Conservation (phyloP, 2,888 invertebrate genomes). For the Microdon myrmicae region DNA sequence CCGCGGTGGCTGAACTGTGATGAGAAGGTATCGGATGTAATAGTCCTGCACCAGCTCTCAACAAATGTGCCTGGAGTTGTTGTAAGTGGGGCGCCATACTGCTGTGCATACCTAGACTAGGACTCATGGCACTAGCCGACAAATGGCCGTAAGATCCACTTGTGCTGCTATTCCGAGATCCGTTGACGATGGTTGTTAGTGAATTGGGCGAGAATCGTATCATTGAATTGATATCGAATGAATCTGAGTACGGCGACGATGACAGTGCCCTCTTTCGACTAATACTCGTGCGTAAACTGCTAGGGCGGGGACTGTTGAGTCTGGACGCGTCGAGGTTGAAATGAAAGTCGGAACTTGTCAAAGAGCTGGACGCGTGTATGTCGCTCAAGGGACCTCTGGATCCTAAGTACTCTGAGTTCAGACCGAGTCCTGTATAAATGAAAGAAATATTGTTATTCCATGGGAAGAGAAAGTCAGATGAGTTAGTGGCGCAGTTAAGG, state of each 20-base stretch:
- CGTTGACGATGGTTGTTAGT: conserved; percentile 81
- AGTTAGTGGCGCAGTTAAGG: too few relatives aligned
- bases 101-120: conserved; percentile 75
- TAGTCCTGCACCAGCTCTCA: conserved; percentile 70
- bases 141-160: conserved; percentile 97
- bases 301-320: conserved; percentile 75
- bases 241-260: conserved; percentile 94
- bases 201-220: conserved; percentile 95
- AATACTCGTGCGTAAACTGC: conserved; percentile 70
- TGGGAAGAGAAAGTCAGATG: too few relatives aligned
- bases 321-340: conserved; percentile 88
- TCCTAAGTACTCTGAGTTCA: conserved; percentile 73
- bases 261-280: conserved; percentile 92
- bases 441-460: too few relatives aligned
- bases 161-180: conserved; percentile 79
- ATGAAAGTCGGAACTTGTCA: conserved; percentile 88
- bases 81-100: conserved; percentile 74
- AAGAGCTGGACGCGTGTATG: conserved; percentile 73
- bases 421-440: conserved; percentile 69
- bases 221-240: conserved; percentile 94
- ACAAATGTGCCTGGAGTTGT: conserved; percentile 82
- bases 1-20: conserved; percentile 56
- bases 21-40: conserved; percentile 63
- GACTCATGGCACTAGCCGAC: conserved; percentile 92
- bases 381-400: conserved; percentile 68